Conservation (phyloP, 2,113 vertebrate genomes). For the Microtus montanus region DNA sequence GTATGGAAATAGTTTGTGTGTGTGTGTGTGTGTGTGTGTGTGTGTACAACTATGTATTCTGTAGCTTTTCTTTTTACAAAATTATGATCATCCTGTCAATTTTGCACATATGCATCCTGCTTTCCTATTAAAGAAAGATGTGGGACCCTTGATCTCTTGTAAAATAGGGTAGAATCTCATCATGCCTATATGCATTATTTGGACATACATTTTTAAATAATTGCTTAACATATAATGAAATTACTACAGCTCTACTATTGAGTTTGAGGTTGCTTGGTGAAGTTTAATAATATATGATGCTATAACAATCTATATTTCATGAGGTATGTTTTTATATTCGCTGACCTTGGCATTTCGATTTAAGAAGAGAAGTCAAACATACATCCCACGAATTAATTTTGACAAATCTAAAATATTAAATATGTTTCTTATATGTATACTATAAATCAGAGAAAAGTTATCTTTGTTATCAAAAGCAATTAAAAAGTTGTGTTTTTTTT, state of each 20-base stretch:
- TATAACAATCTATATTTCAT: background rate
- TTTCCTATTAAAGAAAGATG: background rate
- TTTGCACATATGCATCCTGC: background rate
- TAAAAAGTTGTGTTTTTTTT: background rate
- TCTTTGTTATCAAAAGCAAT: background rate
- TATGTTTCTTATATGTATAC: background rate
- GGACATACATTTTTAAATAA: slow-evolving; percentile 1
- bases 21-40: background rate
- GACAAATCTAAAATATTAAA: background rate
- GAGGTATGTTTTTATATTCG: background rate
- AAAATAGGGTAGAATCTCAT: background rate
- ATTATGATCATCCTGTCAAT: background rate
- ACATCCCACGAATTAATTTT: background rate
- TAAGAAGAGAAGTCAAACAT: background rate
- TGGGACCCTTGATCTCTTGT: background rate
- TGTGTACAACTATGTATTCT: background rate
- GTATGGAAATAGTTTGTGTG: background rate
- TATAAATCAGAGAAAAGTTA: background rate
- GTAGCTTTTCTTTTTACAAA: background rate
- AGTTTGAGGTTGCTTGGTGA: background rate
- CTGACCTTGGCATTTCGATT: background rate
- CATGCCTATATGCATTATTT: background rate
- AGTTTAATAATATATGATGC: background rate
- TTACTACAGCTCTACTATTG: background rate
- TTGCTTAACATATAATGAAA: background rate